Base-by-base conservation (phyloP, 2,113 vertebrate species). In the Gadus macrocephalus region DNA sequence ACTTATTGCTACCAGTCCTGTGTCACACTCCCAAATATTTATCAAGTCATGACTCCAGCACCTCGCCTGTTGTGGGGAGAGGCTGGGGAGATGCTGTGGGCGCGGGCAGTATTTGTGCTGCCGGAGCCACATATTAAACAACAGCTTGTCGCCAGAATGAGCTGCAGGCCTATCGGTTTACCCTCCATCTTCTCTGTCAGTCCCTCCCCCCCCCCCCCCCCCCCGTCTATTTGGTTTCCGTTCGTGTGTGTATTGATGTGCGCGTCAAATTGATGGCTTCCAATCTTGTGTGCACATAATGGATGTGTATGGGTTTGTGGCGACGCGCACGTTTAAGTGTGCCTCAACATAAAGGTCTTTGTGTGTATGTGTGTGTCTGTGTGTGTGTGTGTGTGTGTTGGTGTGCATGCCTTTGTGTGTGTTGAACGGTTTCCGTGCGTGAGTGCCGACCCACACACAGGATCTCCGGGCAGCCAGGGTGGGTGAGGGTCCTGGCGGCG, bases 61-160 rank as follows among this genome's bases (percentile, higher is more conserved):
- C 42, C 9, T 49, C 8, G 7, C 8, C 42, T 49, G 42, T 49
- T 49, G 7, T 49, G 60, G 56, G 49, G 65, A 35, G 11, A n/a
- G 16, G 25, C 5, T 5, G 55, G 55, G 55, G 55, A 58, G n/a
- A 95, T 94, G 90, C 89, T 92, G 92, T 90, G 89, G 92, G 91
- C 89, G 88, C 89, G 91, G 91, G 89, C 12, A 91, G 89, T 91
- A 25, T 25, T 88, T 93, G 93, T 94, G 95, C 91, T 90, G 87
- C 91, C 94, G 94, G 94, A 95, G 95, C 95, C 93, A 95, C 94
- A 91, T 92, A 93, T 95, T 96, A 94, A 96, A 86, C 83, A 89
- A 90, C 84, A n/a, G 16, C 89, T 87, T 85, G 83, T 80, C 90
- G 86, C 20, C 25, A 5, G 0, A 5, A 1, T 11, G 11, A 49